These are phyloP conservation scores for Xenops minutus DNA, from an alignment of 2,797 vertebrate species.

Conservation along the genomic window DNA sequence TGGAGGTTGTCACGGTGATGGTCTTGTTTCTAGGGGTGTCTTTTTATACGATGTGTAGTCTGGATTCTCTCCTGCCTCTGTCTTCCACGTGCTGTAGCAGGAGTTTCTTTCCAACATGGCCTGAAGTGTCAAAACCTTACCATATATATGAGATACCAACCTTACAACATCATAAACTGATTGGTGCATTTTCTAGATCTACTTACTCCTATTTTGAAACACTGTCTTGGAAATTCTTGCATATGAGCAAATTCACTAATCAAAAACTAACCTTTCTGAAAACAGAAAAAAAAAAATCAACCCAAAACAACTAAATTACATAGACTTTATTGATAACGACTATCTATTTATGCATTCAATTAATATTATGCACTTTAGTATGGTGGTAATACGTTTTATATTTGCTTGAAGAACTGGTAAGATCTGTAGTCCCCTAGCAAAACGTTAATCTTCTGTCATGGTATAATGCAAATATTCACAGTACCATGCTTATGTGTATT, in stretches of 20 bases:
- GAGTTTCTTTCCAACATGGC: no score
- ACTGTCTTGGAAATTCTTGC: not conserved
- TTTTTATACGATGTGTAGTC: no score
- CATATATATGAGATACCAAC: not conserved
- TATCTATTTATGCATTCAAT: not conserved
- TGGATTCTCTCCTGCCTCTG: no score
- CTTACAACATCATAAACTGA: not conserved
- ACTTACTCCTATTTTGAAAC: not conserved
- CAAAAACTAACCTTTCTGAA: not conserved
- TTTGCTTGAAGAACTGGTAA: not conserved
- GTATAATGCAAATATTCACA: not conserved
- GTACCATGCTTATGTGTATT: not conserved
- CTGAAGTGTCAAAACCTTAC: not conserved
- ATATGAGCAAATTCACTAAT: not conserved
- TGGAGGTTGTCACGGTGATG: no score
- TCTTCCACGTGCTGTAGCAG: no score
- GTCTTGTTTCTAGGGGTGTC: no score
- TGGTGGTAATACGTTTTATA: fast-evolving
- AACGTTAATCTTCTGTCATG: fast-evolving
- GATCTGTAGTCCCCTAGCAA: not conserved
- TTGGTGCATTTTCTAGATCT: not conserved
- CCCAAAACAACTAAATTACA: not conserved
- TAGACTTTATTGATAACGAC: not conserved
- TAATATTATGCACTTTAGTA: not conserved
- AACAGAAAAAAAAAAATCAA: not conserved